Evolutionary conservation across 2,797 vertebrate species (phyloP), one percentile per base, ranked within the genome.

Genomic region (Spatula clypeata): DNA sequence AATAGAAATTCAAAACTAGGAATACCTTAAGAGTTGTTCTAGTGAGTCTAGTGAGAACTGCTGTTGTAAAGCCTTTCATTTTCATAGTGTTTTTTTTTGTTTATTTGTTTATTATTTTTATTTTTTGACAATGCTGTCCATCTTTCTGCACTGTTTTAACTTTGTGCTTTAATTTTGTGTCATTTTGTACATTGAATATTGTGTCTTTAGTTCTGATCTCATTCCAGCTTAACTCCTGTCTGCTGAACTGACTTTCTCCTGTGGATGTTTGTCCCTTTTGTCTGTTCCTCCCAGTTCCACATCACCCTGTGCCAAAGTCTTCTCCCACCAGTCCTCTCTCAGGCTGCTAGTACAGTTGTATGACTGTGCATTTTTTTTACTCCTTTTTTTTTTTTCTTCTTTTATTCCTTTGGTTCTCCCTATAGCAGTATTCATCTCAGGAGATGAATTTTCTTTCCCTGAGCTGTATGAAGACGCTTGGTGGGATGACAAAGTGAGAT

Each of bases 1-100:
- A 95, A 64, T 49, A 71, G 60, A 74, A 89, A 10, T 73, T 96
- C 54, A 89, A 40, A 96, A 29, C 32, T 44, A 76, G 55, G 70
- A 75, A 27, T 83, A 67, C 31, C 49, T 88, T 87, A 82, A 21
- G 38, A 60, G 4, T 69, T 86, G 6, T 6, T 58, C 1, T 45
- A 18, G 13, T 65, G 26, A 67, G 38, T 58, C 1, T 45, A 18
- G 13, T 65, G 26, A 67, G 38, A 90, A 24, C 5, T 66, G 15
- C 21, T 88, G 79, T 70, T 3, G 0, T 40, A 71, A 49, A 71
- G 36, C 8, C 47, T 80, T 93, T 70, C 72, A 27, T 11, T 80
- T 93, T 70, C 72, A 27, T 12, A 26, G 7, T 16, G 9, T 5
- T 31, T 49, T 88, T 76, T 72, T 85, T 13, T 74, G 29, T 7